Evolutionary conservation across 2,797 vertebrate species (phyloP).

Genomic region (Silurus lanzhouensis): DNA sequence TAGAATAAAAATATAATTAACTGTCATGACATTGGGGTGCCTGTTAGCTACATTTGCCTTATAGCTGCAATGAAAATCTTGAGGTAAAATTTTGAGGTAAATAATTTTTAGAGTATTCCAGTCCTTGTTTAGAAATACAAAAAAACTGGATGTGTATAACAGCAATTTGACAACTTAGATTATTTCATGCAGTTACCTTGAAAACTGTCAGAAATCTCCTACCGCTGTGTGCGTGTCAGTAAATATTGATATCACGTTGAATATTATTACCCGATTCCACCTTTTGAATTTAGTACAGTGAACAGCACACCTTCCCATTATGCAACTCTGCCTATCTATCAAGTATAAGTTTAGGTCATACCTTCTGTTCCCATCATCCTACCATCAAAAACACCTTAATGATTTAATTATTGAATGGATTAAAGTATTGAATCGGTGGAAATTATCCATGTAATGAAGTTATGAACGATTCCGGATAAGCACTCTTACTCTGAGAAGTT

Average conservation of each 20-base stretch:
- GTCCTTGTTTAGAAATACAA: not conserved
- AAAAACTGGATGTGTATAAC: not conserved
- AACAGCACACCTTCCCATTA: constrained; percentile 13
- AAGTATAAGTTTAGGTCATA: constrained; percentile 14
- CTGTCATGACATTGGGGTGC: not conserved
- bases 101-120: not conserved
- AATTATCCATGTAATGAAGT: constrained; percentile 36
- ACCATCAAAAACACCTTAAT: constrained; percentile 27
- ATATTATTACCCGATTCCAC: not conserved
- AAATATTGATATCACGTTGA: not conserved
- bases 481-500: constrained; percentile 19
- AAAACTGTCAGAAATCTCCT: not conserved
- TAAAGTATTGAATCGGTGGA: constrained; percentile 18
- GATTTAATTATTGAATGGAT: constrained; percentile 33
- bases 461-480: constrained; percentile 29
- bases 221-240: not conserved
- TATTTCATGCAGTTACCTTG: not conserved
- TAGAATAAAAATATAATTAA: not conserved
- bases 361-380: constrained; percentile 5
- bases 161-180: not conserved
- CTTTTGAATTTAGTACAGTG: constrained; percentile 9
- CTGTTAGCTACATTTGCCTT: not conserved
- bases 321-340: constrained; percentile 18
- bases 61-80: not conserved
- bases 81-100: not conserved